These are phyloP conservation scores for Macrophya alboannulata DNA, from an alignment of 2,888 invertebrate species.

Conservation along the genomic window DNA sequence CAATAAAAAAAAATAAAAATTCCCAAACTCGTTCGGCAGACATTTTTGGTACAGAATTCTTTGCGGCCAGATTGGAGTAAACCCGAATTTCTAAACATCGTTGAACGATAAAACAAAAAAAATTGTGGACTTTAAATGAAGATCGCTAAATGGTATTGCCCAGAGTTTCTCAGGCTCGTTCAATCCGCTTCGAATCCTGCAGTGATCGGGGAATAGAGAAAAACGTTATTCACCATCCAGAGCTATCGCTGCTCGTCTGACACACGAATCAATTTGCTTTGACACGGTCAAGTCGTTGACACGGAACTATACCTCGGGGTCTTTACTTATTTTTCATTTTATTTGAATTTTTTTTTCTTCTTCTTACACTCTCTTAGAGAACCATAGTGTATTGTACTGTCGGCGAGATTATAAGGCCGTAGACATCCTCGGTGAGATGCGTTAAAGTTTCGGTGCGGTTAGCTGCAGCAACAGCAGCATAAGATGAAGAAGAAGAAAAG, in stretches of 20 bases:
- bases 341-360: not conserved
- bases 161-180: slow-evolving; percentile 7
- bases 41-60: too few relatives aligned
- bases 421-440: not conserved
- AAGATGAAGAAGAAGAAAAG: too few relatives aligned
- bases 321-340: not conserved
- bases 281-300: slow-evolving; percentile 59
- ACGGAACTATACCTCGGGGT: slow-evolving; percentile 51
- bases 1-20: not conserved
- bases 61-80: too few relatives aligned
- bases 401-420: slow-evolving; percentile 18
- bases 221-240: not conserved
- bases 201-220: not conserved
- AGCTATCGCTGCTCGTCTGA: not conserved
- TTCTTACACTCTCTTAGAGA: not conserved
- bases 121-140: not conserved
- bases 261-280: slow-evolving; percentile 61
- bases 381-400: not conserved
- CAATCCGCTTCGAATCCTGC: slow-evolving; percentile 15
- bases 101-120: too few relatives aligned
- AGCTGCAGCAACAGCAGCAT: not conserved
- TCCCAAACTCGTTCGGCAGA: not conserved
- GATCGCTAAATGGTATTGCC: not conserved
- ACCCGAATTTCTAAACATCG: too few relatives aligned
- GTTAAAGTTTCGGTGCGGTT: not conserved